A percentile compares a stretch with the other conserved stretches of the same genome.
phyloP scores from a whole-genome alignment of 2,888 invertebrate species.

The Tridacna crocea region DNA sequence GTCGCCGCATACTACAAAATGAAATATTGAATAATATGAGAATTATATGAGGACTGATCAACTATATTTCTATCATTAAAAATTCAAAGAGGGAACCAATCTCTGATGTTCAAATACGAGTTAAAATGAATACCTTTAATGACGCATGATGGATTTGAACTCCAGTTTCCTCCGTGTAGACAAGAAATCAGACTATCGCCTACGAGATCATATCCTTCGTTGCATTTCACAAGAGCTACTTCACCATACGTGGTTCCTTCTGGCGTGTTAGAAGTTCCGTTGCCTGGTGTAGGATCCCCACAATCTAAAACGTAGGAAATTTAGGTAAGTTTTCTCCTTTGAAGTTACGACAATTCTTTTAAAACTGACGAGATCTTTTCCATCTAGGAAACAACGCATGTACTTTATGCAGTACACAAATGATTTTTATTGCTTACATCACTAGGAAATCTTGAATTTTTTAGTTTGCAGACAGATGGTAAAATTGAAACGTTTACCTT shows the following conservation, averaged over 20 bases:
- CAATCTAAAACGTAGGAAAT: slow-evolving; percentile 24
- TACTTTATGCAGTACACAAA: too few species aligned
- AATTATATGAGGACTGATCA: not conserved
- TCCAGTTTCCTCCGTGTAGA: slow-evolving; percentile 7
- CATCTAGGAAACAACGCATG: too few species aligned
- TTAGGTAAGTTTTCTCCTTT: not conserved
- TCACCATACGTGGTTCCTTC: slow-evolving; percentile 18
- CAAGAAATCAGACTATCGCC: slow-evolving; percentile 17
- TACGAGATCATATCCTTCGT: slow-evolving; percentile 19
- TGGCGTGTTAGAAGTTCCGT: slow-evolving; percentile 5
- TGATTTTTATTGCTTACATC: too few species aligned
- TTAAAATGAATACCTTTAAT: slow-evolving; percentile 6
- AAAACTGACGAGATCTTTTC: too few species aligned
- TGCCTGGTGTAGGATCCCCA: slow-evolving; percentile 23
- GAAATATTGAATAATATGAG: not conserved
- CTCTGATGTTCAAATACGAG: not conserved
- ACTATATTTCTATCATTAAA: too few species aligned
- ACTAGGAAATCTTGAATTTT: too few species aligned
- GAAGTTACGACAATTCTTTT: too few species aligned
- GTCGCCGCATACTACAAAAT: slow-evolving; percentile 34
- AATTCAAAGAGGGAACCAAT: too few species aligned
- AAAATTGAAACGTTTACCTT: not conserved
- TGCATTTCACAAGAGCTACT: slow-evolving; percentile 24
- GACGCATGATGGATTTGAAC: slow-evolving; percentile 17
- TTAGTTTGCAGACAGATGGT: too few species aligned